Conservation (phyloP, 2,888 invertebrate species). For the Acleris literana region DNA sequence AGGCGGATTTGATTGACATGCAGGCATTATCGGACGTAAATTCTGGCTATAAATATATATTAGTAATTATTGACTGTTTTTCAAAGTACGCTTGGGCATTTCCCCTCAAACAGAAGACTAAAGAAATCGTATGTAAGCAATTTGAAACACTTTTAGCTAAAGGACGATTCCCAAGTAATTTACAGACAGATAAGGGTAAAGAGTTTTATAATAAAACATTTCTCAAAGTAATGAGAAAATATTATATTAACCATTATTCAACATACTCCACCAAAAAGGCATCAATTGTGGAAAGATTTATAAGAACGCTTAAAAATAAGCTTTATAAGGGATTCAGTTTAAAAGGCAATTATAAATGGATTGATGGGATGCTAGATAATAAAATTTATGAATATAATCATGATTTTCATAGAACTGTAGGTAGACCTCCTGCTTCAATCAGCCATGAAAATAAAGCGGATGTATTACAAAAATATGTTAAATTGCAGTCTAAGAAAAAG, state of each 20-base stretch:
- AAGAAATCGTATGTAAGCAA: neutral
- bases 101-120: slow-evolving; percentile 9
- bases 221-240: slow-evolving; percentile 5
- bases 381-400: slow-evolving; percentile 11
- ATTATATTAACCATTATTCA: slow-evolving; percentile 33
- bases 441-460: slow-evolving; percentile 1
- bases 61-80: slow-evolving; percentile 4
- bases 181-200: slow-evolving; percentile 41
- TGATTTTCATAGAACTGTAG: slow-evolving; percentile 5
- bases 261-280: slow-evolving; percentile 36
- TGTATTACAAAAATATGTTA: neutral
- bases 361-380: neutral
- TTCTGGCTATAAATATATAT: slow-evolving; percentile 6
- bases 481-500: neutral
- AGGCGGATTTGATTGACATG: slow-evolving; percentile 52
- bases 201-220: slow-evolving; percentile 38
- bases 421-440: neutral
- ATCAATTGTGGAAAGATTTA: slow-evolving; percentile 38
- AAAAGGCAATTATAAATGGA: slow-evolving; percentile 31
- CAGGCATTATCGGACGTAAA: slow-evolving; percentile 17
- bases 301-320: slow-evolving; percentile 36
- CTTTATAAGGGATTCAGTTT: slow-evolving; percentile 30
- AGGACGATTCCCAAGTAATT: slow-evolving; percentile 2
- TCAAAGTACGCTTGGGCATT: slow-evolving; percentile 7
- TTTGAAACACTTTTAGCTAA: neutral